Evolutionary conservation across 2,888 invertebrate genomes (phyloP).

Genomic region (Elmis aenea): DNA sequence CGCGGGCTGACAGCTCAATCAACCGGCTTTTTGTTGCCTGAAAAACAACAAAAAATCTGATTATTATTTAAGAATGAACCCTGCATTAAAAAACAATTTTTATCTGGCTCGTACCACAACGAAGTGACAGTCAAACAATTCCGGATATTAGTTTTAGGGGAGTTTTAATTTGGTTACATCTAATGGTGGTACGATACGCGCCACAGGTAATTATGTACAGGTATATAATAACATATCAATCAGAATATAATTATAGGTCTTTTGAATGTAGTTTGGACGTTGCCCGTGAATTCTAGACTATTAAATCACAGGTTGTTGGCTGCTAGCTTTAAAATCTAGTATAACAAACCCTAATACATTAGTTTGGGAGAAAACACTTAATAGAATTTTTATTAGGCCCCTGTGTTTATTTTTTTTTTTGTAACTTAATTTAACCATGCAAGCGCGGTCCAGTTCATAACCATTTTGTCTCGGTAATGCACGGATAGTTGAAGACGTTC

Average conservation of each 20-base stretch:
- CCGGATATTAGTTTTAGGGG: slow-evolving; percentile 13
- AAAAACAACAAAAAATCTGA: slow-evolving; percentile 37
- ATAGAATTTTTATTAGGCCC: slow-evolving; percentile 23
- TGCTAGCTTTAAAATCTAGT: slow-evolving; percentile 14
- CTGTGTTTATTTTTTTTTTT: background rate
- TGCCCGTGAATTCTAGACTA: slow-evolving; percentile 22
- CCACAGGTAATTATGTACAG: slow-evolving; percentile 39
- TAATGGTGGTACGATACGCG: slow-evolving; percentile 29
- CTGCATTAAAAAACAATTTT: slow-evolving; percentile 46
- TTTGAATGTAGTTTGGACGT: slow-evolving; percentile 27
- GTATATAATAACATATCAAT: slow-evolving; percentile 46
- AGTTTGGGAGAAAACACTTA: slow-evolving; percentile 5
- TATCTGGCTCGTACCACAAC: slow-evolving; percentile 32
- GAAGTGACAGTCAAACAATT: slow-evolving; percentile 22
- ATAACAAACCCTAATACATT: slow-evolving; percentile 9
- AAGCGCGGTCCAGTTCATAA: no score
- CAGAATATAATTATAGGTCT: slow-evolving; percentile 41
- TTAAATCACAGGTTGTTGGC: slow-evolving; percentile 25
- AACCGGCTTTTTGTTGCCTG: slow-evolving; percentile 41
- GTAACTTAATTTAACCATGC: background rate
- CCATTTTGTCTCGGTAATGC: no score
- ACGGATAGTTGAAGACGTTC: background rate
- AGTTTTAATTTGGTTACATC: slow-evolving; percentile 17
- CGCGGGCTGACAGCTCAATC: slow-evolving; percentile 47
- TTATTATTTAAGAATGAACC: slow-evolving; percentile 44